phyloP scores from a whole-genome alignment of 2,888 invertebrate species.

The Caenorhabditis auriculariae region DNA sequence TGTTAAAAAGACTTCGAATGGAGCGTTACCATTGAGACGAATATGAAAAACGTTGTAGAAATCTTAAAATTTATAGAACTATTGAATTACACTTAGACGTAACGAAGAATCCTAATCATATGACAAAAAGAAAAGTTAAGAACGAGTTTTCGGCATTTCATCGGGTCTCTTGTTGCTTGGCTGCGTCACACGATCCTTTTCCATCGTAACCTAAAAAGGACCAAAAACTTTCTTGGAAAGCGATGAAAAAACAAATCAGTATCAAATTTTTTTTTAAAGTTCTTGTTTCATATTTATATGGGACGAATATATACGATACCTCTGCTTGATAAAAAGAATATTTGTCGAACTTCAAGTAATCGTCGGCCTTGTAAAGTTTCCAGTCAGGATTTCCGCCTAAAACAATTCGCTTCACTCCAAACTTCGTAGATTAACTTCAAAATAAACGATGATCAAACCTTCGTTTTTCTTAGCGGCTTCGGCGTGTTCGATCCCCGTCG shows the following conservation, averaged over 20 bases:
- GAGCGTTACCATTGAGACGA: too few species aligned
- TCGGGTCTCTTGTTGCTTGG: conserved; percentile 57
- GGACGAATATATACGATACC: conserved; percentile 23
- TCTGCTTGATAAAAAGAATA: conserved; percentile 59
- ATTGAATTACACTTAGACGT: neutral
- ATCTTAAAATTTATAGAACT: neutral
- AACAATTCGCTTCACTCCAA: conserved; percentile 25
- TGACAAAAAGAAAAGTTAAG: neutral
- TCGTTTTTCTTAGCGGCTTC: conserved; percentile 46
- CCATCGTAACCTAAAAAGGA: conserved; percentile 45
- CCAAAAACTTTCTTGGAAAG: neutral
- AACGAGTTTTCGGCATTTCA: conserved; percentile 41
- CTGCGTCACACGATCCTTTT: conserved; percentile 51
- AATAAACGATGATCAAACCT: too few species aligned
- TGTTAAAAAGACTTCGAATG: too few species aligned
- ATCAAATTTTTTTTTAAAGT: neutral
- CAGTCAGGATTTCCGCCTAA: conserved; percentile 42
- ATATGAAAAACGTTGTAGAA: too few species aligned
- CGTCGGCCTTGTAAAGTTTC: conserved; percentile 56
- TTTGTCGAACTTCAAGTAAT: conserved; percentile 57
- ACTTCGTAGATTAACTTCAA: too few species aligned
- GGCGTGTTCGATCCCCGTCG: conserved; percentile 60
- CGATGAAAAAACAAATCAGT: neutral
- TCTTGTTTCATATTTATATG: neutral
- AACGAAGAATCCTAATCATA: neutral